phyloP scores from a whole-genome alignment of 1,140 invertebrate genomes.

The Zaprionus ghesquierei region DNA sequence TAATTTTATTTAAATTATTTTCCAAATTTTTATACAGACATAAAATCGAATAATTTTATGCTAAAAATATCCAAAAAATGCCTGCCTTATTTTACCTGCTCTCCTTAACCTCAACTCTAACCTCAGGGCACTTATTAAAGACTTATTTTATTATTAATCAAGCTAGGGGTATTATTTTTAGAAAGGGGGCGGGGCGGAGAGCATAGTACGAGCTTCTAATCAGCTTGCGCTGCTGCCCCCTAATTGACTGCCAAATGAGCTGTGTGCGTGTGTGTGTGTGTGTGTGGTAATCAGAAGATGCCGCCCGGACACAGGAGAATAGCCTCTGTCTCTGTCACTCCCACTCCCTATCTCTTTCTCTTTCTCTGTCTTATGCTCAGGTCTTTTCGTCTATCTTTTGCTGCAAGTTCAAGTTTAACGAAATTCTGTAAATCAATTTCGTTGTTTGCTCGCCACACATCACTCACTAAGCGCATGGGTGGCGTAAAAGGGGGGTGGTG shows the following conservation, averaged over 20 bases:
- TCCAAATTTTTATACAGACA: no score
- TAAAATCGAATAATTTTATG: no score
- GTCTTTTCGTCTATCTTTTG: background rate
- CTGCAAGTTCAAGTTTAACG: conserved; percentile 21
- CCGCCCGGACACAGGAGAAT: background rate
- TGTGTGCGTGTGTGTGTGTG: no score
- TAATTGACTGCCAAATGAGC: conserved; percentile 61
- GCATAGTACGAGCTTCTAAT: background rate
- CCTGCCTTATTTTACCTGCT: background rate
- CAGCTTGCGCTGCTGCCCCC: conserved; percentile 3
- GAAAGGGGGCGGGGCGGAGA: background rate
- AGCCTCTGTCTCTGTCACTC: background rate
- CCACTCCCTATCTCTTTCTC: background rate
- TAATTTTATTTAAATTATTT: no score
- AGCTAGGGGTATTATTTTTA: background rate
- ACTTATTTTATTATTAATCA: background rate
- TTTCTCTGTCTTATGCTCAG: background rate
- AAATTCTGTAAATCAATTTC: conserved; percentile 39
- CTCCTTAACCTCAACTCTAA: background rate
- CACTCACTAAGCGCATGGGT: background rate
- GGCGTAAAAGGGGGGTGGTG: background rate
- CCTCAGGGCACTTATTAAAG: background rate
- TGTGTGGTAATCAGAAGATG: conserved; percentile 30
- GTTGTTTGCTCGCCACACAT: conserved; percentile 16
- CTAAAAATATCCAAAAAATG: background rate